Percentiles rank a stretch among this genome's conserved stretches.
Conservation (phyloP, 2,797 vertebrate genomes). For the Neostethus bicornis region DNA sequence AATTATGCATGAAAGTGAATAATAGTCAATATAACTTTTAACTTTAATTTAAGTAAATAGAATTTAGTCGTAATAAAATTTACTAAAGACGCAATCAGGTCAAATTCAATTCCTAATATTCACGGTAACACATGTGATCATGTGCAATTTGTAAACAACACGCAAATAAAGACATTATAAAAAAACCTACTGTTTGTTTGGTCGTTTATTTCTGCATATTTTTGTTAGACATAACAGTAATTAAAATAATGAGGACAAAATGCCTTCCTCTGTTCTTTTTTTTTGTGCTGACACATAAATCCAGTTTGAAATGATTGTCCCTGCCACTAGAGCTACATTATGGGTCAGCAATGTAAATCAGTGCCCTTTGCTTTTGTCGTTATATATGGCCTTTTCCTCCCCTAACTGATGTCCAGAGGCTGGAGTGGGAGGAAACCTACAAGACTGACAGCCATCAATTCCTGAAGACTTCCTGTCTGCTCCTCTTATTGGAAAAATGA, state of each 20-base stretch:
- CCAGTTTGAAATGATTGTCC: constrained; percentile 50
- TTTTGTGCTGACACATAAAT: constrained; percentile 8
- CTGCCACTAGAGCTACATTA: constrained; percentile 31
- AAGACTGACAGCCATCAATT: constrained; percentile 72
- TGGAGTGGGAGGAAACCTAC: constrained; percentile 68
- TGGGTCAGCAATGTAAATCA: constrained; percentile 62
- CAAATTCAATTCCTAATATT: too few relatives aligned
- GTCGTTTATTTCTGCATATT: background rate
- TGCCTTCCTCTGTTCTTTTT: too few relatives aligned
- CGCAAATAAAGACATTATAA: background rate
- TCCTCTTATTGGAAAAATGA: constrained; percentile 76
- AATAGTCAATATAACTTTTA: too few relatives aligned
- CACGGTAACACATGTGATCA: background rate
- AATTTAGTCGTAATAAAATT: background rate
- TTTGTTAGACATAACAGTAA: too few relatives aligned
- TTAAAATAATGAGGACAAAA: too few relatives aligned
- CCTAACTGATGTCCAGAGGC: constrained; percentile 72
- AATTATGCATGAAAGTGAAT: background rate
- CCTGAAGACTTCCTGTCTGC: constrained; percentile 41
- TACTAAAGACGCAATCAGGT: background rate
- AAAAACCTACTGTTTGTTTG: too few relatives aligned
- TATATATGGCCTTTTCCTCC: constrained; percentile 66
- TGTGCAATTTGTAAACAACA: background rate
- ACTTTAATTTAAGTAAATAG: background rate
- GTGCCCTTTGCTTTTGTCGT: constrained; percentile 42